Conservation (phyloP, 1,140 invertebrate species). For the Elysia chlorotica region DNA sequence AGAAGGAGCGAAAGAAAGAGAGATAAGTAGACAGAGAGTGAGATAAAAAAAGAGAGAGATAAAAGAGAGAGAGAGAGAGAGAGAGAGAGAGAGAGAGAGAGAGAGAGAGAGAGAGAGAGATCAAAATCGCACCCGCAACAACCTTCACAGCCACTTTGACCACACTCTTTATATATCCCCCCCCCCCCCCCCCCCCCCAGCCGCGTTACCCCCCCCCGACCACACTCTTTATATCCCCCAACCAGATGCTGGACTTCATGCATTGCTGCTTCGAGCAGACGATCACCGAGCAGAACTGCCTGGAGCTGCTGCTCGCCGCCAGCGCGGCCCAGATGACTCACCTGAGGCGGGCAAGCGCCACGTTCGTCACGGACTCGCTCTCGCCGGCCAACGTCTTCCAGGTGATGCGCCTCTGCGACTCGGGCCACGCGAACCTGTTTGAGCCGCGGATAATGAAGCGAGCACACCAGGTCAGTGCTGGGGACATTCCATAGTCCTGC, state of each 20-base stretch:
- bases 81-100: not conserved
- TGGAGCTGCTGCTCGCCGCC: slow-evolving; percentile 19
- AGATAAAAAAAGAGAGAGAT: not conserved
- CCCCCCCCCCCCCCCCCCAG: no score
- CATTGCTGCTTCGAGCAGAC: slow-evolving; percentile 19
- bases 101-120: not conserved
- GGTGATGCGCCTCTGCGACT: slow-evolving; percentile 16
- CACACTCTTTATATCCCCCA: not conserved
- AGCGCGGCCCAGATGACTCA: slow-evolving; percentile 7
- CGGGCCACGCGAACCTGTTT: slow-evolving; percentile 5
- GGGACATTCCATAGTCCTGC: not conserved
- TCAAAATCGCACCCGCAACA: not conserved
- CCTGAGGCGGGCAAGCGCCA: slow-evolving; percentile 7
- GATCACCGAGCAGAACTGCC: slow-evolving; percentile 16
- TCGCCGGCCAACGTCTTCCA: slow-evolving; percentile 13
- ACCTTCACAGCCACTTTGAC: not conserved
- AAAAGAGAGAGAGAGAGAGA: slow-evolving; percentile 7
- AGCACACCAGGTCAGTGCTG: not conserved
- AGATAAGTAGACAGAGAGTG: slow-evolving; percentile 1
- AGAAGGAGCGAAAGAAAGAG: not conserved
- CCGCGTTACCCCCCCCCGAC: no score
- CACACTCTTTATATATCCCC: not conserved
- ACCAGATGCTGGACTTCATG: slow-evolving; percentile 20
- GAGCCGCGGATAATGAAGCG: slow-evolving; percentile 4
- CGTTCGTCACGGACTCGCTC: slow-evolving; percentile 4